A percentile compares a stretch with the other conserved stretches of the same genome.
Conservation (phyloP, 2,797 vertebrate species). For the Arrhamphus sclerolepis region DNA sequence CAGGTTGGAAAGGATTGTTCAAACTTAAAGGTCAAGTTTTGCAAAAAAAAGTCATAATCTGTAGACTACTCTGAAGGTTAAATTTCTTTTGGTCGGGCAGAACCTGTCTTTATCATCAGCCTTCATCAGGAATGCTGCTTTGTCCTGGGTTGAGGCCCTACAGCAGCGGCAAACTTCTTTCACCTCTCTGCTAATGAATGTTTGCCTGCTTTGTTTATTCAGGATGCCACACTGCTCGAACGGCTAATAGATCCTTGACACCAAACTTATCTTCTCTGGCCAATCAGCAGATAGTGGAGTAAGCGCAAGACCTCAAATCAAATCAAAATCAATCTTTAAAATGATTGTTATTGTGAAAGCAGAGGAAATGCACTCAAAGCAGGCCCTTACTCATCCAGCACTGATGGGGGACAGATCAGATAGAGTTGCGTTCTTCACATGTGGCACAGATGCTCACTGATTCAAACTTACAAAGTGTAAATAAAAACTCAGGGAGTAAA, state of each 20-base stretch:
- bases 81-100: slow-evolving; percentile 12
- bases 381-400: neutral
- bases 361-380: neutral
- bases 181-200: slow-evolving; percentile 71
- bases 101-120: slow-evolving; percentile 5
- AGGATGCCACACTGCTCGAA: slow-evolving; percentile 41
- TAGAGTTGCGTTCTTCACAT: neutral
- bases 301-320: neutral
- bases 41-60: slow-evolving; percentile 18
- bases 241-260: slow-evolving; percentile 43
- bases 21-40: slow-evolving; percentile 13
- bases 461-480: neutral
- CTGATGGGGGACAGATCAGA: neutral
- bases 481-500: no score
- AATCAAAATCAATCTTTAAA: slow-evolving; percentile 2
- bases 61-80: slow-evolving; percentile 11
- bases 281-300: slow-evolving; percentile 1
- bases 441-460: slow-evolving; percentile 14
- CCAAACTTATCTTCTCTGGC: slow-evolving; percentile 13
- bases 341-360: slow-evolving; percentile 4
- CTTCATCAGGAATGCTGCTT: slow-evolving; percentile 41
- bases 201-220: slow-evolving; percentile 58
- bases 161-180: slow-evolving; percentile 43
- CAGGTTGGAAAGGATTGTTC: neutral
- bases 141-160: slow-evolving; percentile 21